Base-by-base conservation (phyloP, 1,140 invertebrate genomes). In the Mactra quadrangularis region DNA sequence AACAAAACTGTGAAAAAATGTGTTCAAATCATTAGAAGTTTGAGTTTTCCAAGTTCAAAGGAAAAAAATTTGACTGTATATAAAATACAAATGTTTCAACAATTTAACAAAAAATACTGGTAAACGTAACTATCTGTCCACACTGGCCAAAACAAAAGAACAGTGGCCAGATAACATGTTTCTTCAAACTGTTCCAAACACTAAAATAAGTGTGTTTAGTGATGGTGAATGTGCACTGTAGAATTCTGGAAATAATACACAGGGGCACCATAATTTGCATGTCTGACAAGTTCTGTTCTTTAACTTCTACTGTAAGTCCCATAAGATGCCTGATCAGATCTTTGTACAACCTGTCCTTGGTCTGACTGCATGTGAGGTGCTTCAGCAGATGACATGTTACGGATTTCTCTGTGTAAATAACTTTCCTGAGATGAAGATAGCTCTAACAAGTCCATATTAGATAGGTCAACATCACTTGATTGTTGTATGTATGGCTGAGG, bases 381-480 rank as follows among this genome's bases (percentile, higher is more conserved):
- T 7, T 55, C 25, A 13, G 25, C 13, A 55, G 22, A 13, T 55
- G 53, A 55, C 53, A 22, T 13, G 13, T 22, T 19, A 55, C 53
- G 25, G 53, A n/a, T n/a, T 25, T 55, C 53, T 55, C 53, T 55
- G 13, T 22, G 22, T 55, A 55, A 7, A 22, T 19, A 19, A 22
- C 53, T 55, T 22, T 55, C 53, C 9, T 55, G 53, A 55, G 53
- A 55, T 55, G 53, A 55, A 55, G 53, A 55, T 22, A 55, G n/a
- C 25, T 55, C 53, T 22, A 22, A 55, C 13, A 55, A 55, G 25
- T 55, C 53, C 25, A 22, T 22, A 25, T 55, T 55, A 19, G 53
- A 55, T 22, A 55, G 25, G 53, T 13, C 53, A 55, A 55, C 9
- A 55, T 55, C 53, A 13, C 53, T 25, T 19, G 53, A 19, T 13